Evolutionary conservation across 2,888 invertebrate species (phyloP), one percentile per base, ranked within the genome.

Genomic region (Osmoderma eremita): DNA sequence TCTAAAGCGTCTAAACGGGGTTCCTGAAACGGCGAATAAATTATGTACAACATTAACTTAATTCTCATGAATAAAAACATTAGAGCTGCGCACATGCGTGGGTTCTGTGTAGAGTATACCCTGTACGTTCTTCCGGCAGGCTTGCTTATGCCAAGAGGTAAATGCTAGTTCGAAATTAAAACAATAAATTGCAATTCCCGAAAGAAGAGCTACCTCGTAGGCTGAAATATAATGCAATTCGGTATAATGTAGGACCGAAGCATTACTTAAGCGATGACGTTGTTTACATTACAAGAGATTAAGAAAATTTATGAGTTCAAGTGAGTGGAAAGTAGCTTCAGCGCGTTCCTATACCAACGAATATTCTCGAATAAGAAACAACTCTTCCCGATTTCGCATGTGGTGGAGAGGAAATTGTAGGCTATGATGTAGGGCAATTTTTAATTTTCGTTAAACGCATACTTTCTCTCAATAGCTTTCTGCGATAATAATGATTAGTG

Each of bases 1-100:
- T 61, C 58, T 48, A 45, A 30, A 61, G 45, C 58, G 45, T 38
- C 56, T 30, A 48, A 17, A 15, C 30, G 30, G 30, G 58, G 58
- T 61, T 45, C 36, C 30, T 45, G 30, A 45, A 61, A 45, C 58
- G 45, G 45, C 30, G 45, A 45, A 48, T 61, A 61, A 61, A 61
- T 61, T 61, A 61, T 61, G 58, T 61, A 61, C 58, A 45, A 61
- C 58, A 45, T 61, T 61, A 61, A 61, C 58, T 61, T 61, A 61
- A 61, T 61, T 61, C 58, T 61, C 58, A 61, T 61, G 58, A 61
- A 61, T 61, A 61, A 61, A 61, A 61, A 61, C 58, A 61, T 61
- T 61, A 61, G 30, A 30, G 58, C 58, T 17, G 58, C 58, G 58
- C 58, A 61, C 58, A 61, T 61, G 58, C 58, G 58, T 61, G 58